These are phyloP conservation scores for Camelus dromedarius DNA, from an alignment of 2,113 vertebrate species.

Conservation along the genomic window DNA sequence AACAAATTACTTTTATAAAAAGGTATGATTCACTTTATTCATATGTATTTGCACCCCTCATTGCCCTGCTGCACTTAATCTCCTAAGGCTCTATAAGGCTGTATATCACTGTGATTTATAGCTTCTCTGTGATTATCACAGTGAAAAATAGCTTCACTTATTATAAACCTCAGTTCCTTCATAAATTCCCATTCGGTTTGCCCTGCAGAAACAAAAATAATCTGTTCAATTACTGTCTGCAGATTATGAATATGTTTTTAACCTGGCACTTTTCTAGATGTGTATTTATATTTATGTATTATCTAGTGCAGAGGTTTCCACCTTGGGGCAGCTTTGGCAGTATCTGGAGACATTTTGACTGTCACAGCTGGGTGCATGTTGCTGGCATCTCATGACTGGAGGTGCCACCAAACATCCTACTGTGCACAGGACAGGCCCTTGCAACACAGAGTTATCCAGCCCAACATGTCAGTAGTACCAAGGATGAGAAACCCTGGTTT, in stretches of 20 bases:
- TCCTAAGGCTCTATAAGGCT: not conserved
- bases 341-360: not conserved
- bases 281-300: not conserved
- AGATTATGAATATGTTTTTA: constrained; percentile 19
- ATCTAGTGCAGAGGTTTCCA: not conserved
- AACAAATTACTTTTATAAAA: constrained; percentile 45
- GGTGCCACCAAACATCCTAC: not conserved
- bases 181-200: not conserved
- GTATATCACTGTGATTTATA: not conserved
- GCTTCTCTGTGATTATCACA: not conserved
- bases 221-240: not conserved
- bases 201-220: not conserved
- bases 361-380: not conserved
- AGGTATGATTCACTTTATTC: not conserved
- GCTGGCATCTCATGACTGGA: not conserved
- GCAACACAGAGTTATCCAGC: not conserved
- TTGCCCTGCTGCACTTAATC: not conserved
- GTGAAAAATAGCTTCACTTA: not conserved
- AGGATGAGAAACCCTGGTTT: not conserved
- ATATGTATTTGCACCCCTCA: not conserved
- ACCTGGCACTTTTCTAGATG: not conserved
- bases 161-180: constrained; percentile 15
- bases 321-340: not conserved
- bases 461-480: not conserved
- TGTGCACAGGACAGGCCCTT: not conserved